Conservation (phyloP, 2,797 vertebrate species). For the Anableps anableps region DNA sequence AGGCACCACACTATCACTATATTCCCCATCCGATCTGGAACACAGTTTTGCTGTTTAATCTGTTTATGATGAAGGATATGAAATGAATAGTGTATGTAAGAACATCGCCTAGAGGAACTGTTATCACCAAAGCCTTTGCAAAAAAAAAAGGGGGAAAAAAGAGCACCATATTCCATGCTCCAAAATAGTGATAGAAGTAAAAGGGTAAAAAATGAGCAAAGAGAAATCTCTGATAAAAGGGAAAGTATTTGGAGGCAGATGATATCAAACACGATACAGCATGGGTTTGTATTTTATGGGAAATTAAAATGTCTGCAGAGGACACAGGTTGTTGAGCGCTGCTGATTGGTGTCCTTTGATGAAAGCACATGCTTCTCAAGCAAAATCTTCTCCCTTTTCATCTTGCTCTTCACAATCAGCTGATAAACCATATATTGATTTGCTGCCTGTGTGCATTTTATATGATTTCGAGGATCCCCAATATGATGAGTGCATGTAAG, state of each 20-base stretch:
- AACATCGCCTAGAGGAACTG: conserved; percentile 35
- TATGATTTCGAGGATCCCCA: conserved; percentile 16
- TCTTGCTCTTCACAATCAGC: conserved; percentile 29
- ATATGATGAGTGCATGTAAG: conserved; percentile 45
- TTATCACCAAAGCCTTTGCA: conserved; percentile 45
- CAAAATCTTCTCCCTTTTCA: conserved; percentile 33
- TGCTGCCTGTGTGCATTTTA: conserved; percentile 17
- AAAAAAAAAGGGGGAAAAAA: conserved; percentile 5
- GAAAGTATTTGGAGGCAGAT: conserved; percentile 44
- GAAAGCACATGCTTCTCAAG: conserved; percentile 46
- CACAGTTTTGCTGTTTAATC: conserved; percentile 36
- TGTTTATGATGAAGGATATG: conserved; percentile 26
- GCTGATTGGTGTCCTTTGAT: conserved; percentile 53
- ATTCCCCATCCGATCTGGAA: conserved; percentile 40
- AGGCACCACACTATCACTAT: neutral
- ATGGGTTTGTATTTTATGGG: conserved; percentile 49
- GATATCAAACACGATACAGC: conserved; percentile 57
- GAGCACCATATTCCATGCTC: conserved; percentile 38
- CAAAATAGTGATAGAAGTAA: conserved; percentile 38
- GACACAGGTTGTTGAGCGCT: conserved; percentile 37
- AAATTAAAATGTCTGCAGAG: conserved; percentile 55
- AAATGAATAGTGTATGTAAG: conserved; percentile 40
- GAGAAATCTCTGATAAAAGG: conserved; percentile 47
- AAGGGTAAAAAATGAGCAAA: conserved; percentile 15
- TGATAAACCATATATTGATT: conserved; percentile 1